Conservation (phyloP, 2,888 invertebrate species). For the Slavum lentiscoides region DNA sequence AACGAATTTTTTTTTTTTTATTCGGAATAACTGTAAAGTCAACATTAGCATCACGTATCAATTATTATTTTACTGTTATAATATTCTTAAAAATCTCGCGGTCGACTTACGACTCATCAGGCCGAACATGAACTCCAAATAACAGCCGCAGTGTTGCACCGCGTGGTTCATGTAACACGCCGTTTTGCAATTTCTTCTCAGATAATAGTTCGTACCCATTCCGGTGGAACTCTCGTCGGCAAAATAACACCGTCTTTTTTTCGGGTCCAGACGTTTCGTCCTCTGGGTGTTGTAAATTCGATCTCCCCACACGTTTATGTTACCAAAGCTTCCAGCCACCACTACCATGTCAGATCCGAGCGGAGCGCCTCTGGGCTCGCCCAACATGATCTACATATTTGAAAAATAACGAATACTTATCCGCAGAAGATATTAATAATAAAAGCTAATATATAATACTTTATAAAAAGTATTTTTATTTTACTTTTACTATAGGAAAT, state of each 20-base stretch:
- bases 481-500: too few relatives aligned
- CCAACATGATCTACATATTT: conserved; percentile 56
- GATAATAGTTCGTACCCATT: conserved; percentile 56
- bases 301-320: conserved; percentile 57
- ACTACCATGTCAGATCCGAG: conserved; percentile 57
- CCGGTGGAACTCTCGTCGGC: conserved; percentile 55
- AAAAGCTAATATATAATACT: too few relatives aligned
- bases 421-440: neutral
- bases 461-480: too few relatives aligned
- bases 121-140: conserved; percentile 58
- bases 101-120: conserved; percentile 54
- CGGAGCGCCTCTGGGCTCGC: conserved; percentile 57
- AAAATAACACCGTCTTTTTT: conserved; percentile 57
- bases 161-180: conserved; percentile 58
- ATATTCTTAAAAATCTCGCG: too few relatives aligned
- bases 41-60: too few relatives aligned
- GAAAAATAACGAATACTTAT: neutral
- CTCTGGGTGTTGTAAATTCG: conserved; percentile 56
- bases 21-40: too few relatives aligned
- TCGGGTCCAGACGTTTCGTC: conserved; percentile 54
- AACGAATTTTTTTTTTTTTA: too few relatives aligned
- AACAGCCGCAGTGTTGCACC: conserved; percentile 58
- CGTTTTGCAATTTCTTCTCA: conserved; percentile 58
- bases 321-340: conserved; percentile 56
- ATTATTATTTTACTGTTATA: too few relatives aligned